Evolutionary conservation across 2,113 vertebrate genomes (phyloP), one percentile per base, ranked within the genome.

Genomic region (Callorhinus ursinus): DNA sequence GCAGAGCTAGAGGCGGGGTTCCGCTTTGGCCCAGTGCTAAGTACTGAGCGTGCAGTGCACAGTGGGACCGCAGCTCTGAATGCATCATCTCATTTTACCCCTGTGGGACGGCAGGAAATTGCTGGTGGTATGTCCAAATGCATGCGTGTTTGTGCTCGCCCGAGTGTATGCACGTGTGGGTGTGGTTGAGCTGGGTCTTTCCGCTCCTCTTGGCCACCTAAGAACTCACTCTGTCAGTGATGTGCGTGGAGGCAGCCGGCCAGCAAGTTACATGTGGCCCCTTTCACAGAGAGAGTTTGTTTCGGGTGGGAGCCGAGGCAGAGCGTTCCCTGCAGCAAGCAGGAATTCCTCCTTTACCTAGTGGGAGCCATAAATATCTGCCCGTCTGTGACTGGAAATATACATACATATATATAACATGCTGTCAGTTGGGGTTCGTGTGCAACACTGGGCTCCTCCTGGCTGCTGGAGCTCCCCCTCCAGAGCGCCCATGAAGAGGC

Each of bases 321-420:
- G 88, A 93, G 90, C 22, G 31, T 86, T 90, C 42, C 39, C 77
- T n/a, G 57, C 90, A 82, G 79, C 8, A 26, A 97, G 90, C 94
- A 96, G 96, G 91, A 95, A 97, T 97, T 94, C 97, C 94, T 96
- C 88, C 95, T 93, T 97, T 74, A 92, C 97, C 96, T 96, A 95
- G 90, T 4, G 13, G 88, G 96, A 95, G 82, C 88, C 92, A 74
- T 95, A 97, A 97, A 97, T 97, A 97, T 53, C 94, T 96, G 63
- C 72, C 90, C 57, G 83, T 94, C 96, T 96, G 83, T 72, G 90
- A 57, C 61, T 93, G 72, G 96, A 76, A 90, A 93, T 79, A 85
- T 79, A 84, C 69, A 71, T 79, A 91, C 74, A 33, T 22, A 87
- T 74, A 80, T 67, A 93, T 82, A 90, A 88, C 80, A 90, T 39